These are phyloP conservation scores for Nymphalis io DNA, from an alignment of 1,140 invertebrate species.

Conservation along the genomic window DNA sequence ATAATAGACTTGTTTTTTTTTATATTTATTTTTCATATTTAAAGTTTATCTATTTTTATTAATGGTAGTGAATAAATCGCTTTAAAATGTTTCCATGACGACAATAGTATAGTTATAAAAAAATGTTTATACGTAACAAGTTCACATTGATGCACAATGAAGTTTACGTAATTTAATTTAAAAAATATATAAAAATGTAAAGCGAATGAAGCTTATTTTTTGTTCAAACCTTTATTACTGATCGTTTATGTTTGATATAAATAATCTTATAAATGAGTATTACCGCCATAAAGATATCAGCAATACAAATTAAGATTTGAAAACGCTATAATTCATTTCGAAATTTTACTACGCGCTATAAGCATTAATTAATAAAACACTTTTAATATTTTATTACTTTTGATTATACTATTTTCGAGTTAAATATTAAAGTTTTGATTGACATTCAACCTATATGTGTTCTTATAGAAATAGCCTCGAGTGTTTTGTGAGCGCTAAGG, in stretches of 20 bases:
- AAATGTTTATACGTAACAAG: too few species aligned
- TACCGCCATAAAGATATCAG: constrained; percentile 5
- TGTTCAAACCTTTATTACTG: constrained; percentile 2
- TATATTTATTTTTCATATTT: not conserved
- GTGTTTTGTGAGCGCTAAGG: constrained; percentile 25
- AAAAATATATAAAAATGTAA: not conserved
- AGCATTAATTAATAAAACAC: not conserved
- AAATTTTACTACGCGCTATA: not conserved
- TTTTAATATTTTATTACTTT: not conserved
- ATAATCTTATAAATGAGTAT: not conserved
- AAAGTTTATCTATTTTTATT: not conserved
- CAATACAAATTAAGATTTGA: constrained; percentile 5
- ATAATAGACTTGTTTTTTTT: too few species aligned
- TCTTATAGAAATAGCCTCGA: not conserved
- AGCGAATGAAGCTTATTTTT: not conserved
- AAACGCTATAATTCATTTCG: constrained; percentile 4
- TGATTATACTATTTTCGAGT: not conserved
- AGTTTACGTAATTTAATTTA: not conserved
- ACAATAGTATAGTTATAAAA: too few species aligned
- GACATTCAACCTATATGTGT: constrained; percentile 23
- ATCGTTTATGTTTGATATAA: not conserved
- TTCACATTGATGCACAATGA: too few species aligned
- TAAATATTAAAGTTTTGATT: constrained; percentile 14
- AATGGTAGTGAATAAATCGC: too few species aligned
- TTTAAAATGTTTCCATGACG: too few species aligned